These are phyloP conservation scores for Tiaroga cobitis DNA, from an alignment of 2,797 vertebrate genomes.

Conservation along the genomic window DNA sequence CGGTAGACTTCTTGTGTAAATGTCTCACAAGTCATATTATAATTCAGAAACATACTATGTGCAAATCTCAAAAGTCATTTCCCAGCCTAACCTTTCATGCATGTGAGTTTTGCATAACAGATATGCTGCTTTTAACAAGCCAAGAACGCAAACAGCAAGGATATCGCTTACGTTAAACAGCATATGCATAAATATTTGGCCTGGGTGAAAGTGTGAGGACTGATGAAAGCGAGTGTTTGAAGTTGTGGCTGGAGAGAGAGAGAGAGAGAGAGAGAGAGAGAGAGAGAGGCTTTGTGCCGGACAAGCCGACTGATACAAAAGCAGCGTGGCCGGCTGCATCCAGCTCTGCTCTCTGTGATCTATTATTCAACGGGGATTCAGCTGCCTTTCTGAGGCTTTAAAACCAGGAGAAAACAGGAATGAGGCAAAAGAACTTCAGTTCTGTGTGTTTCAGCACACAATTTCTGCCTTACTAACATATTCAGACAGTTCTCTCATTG, in stretches of 20 bases:
- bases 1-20: neutral
- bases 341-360: constrained; percentile 71
- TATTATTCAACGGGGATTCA: constrained; percentile 80
- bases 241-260: constrained; percentile 54
- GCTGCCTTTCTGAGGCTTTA: constrained; percentile 72
- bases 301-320: constrained; percentile 61
- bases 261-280: constrained; percentile 28
- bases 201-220: constrained; percentile 26
- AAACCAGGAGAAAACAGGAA: constrained; percentile 63
- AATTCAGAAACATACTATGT: neutral
- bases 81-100: constrained; percentile 1
- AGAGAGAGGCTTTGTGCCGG: constrained; percentile 61
- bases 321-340: constrained; percentile 61
- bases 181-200: constrained; percentile 21
- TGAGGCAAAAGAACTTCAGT: constrained; percentile 62
- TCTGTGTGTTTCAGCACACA: constrained; percentile 64
- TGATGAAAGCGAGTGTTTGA: constrained; percentile 66
- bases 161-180: neutral
- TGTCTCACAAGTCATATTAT: constrained; percentile 1
- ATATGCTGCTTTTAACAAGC: constrained; percentile 10
- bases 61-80: neutral
- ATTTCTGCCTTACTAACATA: constrained; percentile 28
- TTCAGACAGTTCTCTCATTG: constrained; percentile 5
- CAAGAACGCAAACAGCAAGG: neutral
- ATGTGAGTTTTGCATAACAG: constrained; percentile 12